A percentile compares a stretch with the other conserved stretches of the same genome.
Evolutionary conservation across 2,113 vertebrate species (phyloP).

Genomic region (Albula glossodonta): DNA sequence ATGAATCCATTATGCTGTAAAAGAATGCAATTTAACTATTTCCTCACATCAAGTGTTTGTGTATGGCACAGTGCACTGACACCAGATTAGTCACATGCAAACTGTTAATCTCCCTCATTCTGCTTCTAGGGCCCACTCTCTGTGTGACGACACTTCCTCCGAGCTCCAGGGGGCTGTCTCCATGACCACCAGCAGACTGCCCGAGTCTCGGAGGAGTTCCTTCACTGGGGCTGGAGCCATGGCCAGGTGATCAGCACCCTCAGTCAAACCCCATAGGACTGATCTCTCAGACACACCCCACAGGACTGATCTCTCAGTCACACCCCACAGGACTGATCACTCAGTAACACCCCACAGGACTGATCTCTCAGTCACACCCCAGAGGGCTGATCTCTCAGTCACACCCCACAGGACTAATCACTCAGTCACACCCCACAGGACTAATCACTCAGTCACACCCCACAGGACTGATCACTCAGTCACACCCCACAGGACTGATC

Average conservation of each 20-base stretch:
- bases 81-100: neutral
- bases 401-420: neutral
- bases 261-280: too few species aligned
- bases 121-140: constrained; percentile 58
- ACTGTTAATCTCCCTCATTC: neutral
- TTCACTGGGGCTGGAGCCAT: constrained; percentile 58
- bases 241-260: constrained; percentile 63
- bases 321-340: too few species aligned
- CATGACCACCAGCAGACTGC: constrained; percentile 59
- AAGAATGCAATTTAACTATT: neutral
- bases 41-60: neutral
- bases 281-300: too few species aligned
- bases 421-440: too few species aligned
- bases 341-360: too few species aligned
- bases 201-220: constrained; percentile 49
- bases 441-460: neutral
- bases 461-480: neutral
- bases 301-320: too few species aligned
- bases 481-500: neutral
- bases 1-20: neutral
- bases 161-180: constrained; percentile 60
- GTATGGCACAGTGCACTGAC: neutral
- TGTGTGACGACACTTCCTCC: constrained; percentile 54
- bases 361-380: neutral
- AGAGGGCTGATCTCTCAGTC: neutral